phyloP scores from a whole-genome alignment of 2,888 invertebrate species.

The Spisula solida region DNA sequence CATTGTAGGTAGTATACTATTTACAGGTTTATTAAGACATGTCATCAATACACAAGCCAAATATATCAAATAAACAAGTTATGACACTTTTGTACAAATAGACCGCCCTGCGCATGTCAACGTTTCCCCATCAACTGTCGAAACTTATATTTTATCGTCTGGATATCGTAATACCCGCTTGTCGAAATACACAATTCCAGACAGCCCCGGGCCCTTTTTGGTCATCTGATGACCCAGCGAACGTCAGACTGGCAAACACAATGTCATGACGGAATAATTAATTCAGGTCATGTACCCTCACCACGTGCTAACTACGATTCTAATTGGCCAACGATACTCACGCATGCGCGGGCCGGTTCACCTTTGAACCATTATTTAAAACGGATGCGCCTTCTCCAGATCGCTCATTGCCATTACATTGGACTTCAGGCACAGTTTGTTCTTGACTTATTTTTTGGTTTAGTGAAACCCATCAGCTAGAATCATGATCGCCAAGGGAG shows the following conservation, averaged over 20 bases:
- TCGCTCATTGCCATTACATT: slow-evolving; percentile 20
- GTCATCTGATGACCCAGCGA: slow-evolving; percentile 25
- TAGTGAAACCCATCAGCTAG: background rate
- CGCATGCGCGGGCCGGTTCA: background rate
- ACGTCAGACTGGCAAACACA: slow-evolving; percentile 24
- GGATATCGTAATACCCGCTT: background rate
- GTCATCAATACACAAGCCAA: slow-evolving; percentile 15
- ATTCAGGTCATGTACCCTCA: background rate
- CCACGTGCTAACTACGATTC: background rate
- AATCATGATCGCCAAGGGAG: slow-evolving; percentile 50
- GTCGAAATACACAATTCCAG: slow-evolving; percentile 16
- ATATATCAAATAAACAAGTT: background rate
- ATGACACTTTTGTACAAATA: slow-evolving; percentile 29
- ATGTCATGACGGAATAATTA: slow-evolving; percentile 29
- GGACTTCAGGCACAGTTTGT: slow-evolving; percentile 24
- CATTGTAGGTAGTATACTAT: background rate
- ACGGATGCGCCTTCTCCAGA: background rate
- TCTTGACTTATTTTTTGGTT: background rate
- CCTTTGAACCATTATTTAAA: slow-evolving; percentile 11
- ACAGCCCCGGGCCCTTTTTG: slow-evolving; percentile 23
- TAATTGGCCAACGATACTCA: background rate
- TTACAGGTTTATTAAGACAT: background rate
- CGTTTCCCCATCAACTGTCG: slow-evolving; percentile 2
- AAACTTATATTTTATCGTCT: background rate
- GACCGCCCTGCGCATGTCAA: background rate